phyloP scores from a whole-genome alignment of 2,888 invertebrate genomes.

The Lacanobia oleracea region DNA sequence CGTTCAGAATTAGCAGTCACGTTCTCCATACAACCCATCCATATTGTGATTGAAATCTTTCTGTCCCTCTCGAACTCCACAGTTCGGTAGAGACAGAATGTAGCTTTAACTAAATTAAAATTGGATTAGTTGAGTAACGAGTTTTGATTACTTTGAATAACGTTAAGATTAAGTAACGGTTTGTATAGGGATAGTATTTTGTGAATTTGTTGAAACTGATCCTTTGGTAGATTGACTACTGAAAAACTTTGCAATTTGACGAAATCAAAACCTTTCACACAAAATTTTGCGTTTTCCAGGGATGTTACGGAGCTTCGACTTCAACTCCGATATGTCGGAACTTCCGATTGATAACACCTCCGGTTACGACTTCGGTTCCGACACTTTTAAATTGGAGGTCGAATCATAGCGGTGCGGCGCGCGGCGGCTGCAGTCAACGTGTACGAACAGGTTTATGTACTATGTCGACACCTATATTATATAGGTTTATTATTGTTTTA shows the following conservation, averaged over 20 bases:
- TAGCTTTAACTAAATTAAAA: conserved; percentile 49
- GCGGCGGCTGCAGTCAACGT: too few relatives aligned
- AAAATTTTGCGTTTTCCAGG: not conserved
- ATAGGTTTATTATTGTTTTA: too few relatives aligned
- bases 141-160: conserved; percentile 43
- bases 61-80: conserved; percentile 23
- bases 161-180: conserved; percentile 32
- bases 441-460: too few relatives aligned
- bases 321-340: too few relatives aligned
- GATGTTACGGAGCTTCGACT: too few relatives aligned
- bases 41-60: conserved; percentile 45
- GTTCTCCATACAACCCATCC: conserved; percentile 25
- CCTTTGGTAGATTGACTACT: not conserved
- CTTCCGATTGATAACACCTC: too few relatives aligned
- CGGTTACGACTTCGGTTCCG: too few relatives aligned
- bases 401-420: too few relatives aligned
- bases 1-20: conserved; percentile 38
- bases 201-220: conserved; percentile 24
- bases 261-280: not conserved
- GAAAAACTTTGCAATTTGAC: not conserved
- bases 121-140: conserved; percentile 49
- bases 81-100: conserved; percentile 33
- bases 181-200: conserved; percentile 16
- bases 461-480: too few relatives aligned
- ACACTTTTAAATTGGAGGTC: too few relatives aligned